Base-by-base conservation (phyloP, 1,140 invertebrate genomes). In the Drosophila lacteicornis region DNA sequence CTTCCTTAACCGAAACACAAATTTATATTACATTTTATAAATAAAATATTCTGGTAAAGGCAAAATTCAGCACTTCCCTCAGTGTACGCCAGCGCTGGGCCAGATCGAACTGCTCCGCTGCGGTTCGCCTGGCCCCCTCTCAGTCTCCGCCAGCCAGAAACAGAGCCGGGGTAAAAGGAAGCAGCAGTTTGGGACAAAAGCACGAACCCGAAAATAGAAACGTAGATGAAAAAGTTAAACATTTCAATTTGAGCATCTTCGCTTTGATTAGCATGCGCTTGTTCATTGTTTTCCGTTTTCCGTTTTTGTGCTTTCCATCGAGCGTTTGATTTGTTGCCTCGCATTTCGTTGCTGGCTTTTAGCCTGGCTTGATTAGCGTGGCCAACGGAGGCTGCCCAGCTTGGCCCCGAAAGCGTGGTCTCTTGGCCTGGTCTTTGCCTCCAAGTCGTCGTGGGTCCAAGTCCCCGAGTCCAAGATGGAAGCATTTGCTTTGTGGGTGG, bases 201-300 rank as follows among this genome's bases (percentile, higher is more conserved):
- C 70, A 43, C 25, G 30, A 19, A 25, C 22, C 30, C 40, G 36
- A 63, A 42, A 79, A 45, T 67, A 33, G 40, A 62, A 73, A 82
- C 55, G 30, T n/a, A 62, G 73, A 75, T 75, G 73, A 61, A 67
- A 83, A 84, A 90, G 81, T 90, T 90, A 79, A 90, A 90, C 85
- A 90, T 90, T 90, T 90, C 85, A 90, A 90, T 90, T 90, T 90
- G 79, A 91, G 79, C 79, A 74, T 79, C 67, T 56, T 40, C 19
- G 66, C 78, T 90, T 90, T 90, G 85, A 90, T 90, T 90, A 90
- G 81, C 85, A 90, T 90, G 76, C 81, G 81, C 67, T 81, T 90
- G 78, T 90, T 88, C 84, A 88, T 87, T 88, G 84, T 87, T 81
- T 83, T 88, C 66, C 77, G 74, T 79, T 87, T 77, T 83, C 66